Evolutionary conservation across 2,797 vertebrate genomes (phyloP), one percentile per base, ranked within the genome.

Genomic region (Clangula hyemalis): DNA sequence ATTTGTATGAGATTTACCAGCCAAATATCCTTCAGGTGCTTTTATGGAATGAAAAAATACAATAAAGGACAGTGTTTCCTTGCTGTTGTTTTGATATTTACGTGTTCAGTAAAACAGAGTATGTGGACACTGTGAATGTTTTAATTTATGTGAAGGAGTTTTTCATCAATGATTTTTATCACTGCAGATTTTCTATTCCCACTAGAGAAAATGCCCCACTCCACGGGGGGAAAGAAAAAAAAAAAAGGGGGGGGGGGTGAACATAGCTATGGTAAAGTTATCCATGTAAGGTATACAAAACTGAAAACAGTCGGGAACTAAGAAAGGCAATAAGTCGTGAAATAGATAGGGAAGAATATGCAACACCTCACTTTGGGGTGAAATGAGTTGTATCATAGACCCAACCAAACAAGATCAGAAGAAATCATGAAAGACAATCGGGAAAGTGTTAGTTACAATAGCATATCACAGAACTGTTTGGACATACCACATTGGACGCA

Each of bases 401-500:
- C 21, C n/a, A 65, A 47, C 28, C 77, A 78, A 68, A 78, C 5
- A 28, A 24, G 14, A 43, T 3, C 20, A 71, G 27, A 27, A 17
- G 47, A 39, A 57, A 19, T 18, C 0, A 4, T 25, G 14, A 78
- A 85, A 84, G 56, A 6, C 17, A 47, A 75, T 24, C 36, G 78
- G 39, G 11, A 60, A 89, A 78, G 18, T 7, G 8, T 34, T 62
- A 41, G 5, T 65, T 53, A 8, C 3, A 62, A 36, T 2, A 66
- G 6, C 0, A 0, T 36, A 71, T 53, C 15, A 27, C 3, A 36
- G 45, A 90, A 36, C 4, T 34, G 1, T 21, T 25, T 11, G 11
- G 10, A 22, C 13, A 36, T n/a, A 43, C 4, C 12, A 39, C 45
- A 61, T 2, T 21, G 53, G 13, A 66, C 32, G 28, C 20, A 39